These are phyloP conservation scores for Ophion ventricosus DNA, from an alignment of 2,888 invertebrate species.

Conservation along the genomic window DNA sequence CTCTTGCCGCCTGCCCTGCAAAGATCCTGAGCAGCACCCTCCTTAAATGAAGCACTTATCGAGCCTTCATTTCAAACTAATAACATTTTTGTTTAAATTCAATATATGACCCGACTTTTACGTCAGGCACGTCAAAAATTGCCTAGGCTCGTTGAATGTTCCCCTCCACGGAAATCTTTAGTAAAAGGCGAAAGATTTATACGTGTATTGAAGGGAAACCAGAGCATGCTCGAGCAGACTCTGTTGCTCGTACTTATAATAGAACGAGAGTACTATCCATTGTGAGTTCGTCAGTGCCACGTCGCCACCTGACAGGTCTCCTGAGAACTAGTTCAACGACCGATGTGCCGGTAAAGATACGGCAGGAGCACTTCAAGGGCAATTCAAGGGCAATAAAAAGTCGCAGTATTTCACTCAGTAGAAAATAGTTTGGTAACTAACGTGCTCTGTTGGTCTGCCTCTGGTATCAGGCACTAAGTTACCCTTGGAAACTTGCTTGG, in stretches of 20 bases:
- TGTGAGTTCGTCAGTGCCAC: background rate
- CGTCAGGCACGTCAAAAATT: conserved; percentile 78
- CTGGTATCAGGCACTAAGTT: background rate
- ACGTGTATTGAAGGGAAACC: conserved; percentile 79
- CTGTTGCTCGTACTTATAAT: background rate
- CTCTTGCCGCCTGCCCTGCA: no score
- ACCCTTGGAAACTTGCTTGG: background rate
- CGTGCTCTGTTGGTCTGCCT: background rate
- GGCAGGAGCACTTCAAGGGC: background rate
- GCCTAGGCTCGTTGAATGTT: conserved; percentile 72
- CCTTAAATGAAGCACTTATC: background rate
- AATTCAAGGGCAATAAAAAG: background rate
- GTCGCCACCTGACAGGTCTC: background rate
- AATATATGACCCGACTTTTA: conserved; percentile 70
- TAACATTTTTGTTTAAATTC: background rate
- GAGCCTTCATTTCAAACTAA: background rate
- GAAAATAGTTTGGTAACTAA: background rate
- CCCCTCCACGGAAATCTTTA: conserved; percentile 83
- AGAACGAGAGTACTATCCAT: background rate
- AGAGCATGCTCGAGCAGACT: background rate
- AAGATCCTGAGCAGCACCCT: no score
- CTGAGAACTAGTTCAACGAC: background rate
- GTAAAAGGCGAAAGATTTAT: conserved; percentile 85
- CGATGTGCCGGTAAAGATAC: background rate
- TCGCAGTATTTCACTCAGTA: background rate